phyloP scores from a whole-genome alignment of 2,888 invertebrate species.

The Mythimna pallens region DNA sequence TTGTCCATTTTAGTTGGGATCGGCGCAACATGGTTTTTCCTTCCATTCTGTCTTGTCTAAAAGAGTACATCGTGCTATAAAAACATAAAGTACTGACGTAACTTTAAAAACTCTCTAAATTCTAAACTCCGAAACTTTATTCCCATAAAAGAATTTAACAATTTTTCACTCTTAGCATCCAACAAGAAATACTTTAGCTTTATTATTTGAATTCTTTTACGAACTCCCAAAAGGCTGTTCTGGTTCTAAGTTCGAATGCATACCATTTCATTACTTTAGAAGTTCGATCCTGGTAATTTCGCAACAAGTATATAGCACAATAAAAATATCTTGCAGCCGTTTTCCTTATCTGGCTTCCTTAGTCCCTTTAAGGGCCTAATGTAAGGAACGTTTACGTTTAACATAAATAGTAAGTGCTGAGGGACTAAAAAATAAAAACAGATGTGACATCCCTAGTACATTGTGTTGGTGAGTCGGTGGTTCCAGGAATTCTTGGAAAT shows the following conservation, averaged over 20 bases:
- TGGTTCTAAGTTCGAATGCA: constrained; percentile 33
- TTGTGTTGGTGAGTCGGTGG: constrained; percentile 36
- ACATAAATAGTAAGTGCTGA: constrained; percentile 63
- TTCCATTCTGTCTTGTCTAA: neutral
- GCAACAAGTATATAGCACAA: constrained; percentile 50
- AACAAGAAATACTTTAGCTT: constrained; percentile 26
- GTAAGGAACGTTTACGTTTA: constrained; percentile 63
- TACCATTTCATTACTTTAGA: constrained; percentile 60
- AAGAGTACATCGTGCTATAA: neutral
- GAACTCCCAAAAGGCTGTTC: constrained; percentile 37
- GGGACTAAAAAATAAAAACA: constrained; percentile 62
- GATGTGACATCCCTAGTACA: constrained; percentile 52
- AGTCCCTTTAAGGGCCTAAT: constrained; percentile 61
- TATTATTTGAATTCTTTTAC: constrained; percentile 44
- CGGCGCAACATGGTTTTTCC: no score
- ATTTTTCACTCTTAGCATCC: constrained; percentile 8
- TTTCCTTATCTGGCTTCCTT: constrained; percentile 62
- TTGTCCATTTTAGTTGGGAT: no score
- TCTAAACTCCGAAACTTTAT: neutral
- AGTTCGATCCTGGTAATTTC: constrained; percentile 54
- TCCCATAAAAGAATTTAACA: constrained; percentile 25
- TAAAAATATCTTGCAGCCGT: constrained; percentile 58
- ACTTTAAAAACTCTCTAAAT: neutral
- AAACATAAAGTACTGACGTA: neutral
- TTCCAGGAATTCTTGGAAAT: constrained; percentile 5